Conservation (phyloP, 2,888 invertebrate species). For the Philopedon plagiatum region DNA sequence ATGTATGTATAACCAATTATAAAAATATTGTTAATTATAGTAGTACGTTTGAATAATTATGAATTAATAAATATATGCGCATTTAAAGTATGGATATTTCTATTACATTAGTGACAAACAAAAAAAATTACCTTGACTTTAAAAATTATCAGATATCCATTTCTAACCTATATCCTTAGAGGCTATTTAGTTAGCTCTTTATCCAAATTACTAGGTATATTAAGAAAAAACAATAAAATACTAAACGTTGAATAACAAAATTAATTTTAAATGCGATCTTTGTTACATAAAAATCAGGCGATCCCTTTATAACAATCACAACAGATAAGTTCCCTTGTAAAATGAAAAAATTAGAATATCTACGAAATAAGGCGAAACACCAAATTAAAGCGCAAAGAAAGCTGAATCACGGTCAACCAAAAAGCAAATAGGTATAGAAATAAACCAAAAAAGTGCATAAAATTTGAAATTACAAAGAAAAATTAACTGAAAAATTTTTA, state of each 20-base stretch:
- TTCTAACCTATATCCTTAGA: too few species aligned
- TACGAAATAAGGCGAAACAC: constrained; percentile 8
- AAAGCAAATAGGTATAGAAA: constrained; percentile 23
- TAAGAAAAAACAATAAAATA: background rate
- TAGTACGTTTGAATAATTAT: too few species aligned
- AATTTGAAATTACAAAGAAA: constrained; percentile 14
- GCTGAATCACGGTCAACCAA: constrained; percentile 15
- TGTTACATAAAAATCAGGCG: constrained; percentile 21
- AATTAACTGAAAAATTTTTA: constrained; percentile 5
- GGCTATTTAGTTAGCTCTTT: too few species aligned
- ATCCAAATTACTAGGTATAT: background rate
- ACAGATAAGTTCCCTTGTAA: background rate
- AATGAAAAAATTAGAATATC: constrained; percentile 2
- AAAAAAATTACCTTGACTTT: constrained; percentile 2
- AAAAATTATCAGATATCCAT: too few species aligned
- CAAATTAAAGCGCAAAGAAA: constrained; percentile 24
- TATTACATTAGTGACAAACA: background rate
- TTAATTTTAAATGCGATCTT: background rate
- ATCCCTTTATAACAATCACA: background rate
- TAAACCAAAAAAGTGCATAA: constrained; percentile 12
- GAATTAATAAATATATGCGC: background rate
- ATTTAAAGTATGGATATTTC: background rate
- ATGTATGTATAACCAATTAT: too few species aligned
- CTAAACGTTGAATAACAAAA: background rate
- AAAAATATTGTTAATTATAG: too few species aligned